Base-by-base conservation (phyloP, 2,797 vertebrate species). In the Spea hammondii region DNA sequence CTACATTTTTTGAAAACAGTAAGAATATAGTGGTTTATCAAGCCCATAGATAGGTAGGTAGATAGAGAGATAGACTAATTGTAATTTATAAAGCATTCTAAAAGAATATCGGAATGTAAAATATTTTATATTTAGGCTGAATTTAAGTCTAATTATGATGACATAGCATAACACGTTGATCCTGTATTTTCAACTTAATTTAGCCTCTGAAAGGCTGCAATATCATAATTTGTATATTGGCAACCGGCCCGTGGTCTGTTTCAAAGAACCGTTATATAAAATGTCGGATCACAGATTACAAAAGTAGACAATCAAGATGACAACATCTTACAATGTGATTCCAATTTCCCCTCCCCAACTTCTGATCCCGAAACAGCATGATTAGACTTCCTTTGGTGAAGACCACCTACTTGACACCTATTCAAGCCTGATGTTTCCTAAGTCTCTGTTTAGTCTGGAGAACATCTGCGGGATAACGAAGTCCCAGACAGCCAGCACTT, bases 331-430 rank as follows among this genome's bases (percentile, higher is more conserved):
- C 3, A 11, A 51, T 74, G 65, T 60, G 71, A 74, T 79, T 74
- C 74, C 47, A 53, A 44, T 64, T 46, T 17, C 6, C 59, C 53
- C 55, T 11, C 8, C 55, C 57, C 44, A 53, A 17, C 55, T 65
- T 69, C 54, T 74, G 44, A 51, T 65, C 51, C 57, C 14, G 72
- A n/a, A 62, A 76, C 67, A 71, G 73, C 12, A 14, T 49, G 64
- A 72, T 77, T 62, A 59, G 13, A 57, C 48, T 77, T 44, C 10
- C n/a, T 70, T 65, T 4, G 44, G 60, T 50, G 17, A 7, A 73
- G 79, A 81, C 79, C 79, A 81, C 79, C 79, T 81, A 81, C 79
- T 71, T 68, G 8, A 62, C 12, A 55, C 69, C 77, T 46, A 47
- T 54, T 59, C 53, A 81, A 59, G 44, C 72, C 44, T 62, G 69